Evolutionary conservation across 1,140 invertebrate genomes (phyloP), one percentile per base, ranked within the genome.

Genomic region (Drosophila kikkawai): DNA sequence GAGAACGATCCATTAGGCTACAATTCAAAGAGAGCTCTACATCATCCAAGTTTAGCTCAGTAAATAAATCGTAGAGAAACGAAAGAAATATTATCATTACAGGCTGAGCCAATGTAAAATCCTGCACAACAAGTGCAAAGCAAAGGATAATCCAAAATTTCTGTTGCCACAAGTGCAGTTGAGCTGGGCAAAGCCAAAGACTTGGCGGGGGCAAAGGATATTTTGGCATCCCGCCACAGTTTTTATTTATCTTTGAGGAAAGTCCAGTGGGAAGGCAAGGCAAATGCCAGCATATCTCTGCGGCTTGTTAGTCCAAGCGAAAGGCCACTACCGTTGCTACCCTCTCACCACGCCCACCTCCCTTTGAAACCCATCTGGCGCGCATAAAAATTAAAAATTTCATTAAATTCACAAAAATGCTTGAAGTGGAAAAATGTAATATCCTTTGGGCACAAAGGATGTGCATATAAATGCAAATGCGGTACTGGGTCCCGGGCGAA

Each of bases 371-470:
- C 58, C 66, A 44, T 64, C 71, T 45, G 75, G 44, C 51, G 79
- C 78, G 81, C 81, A 88, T 84, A 90, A 88, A 88, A 88, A 88
- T 88, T 88, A 88, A 88, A 90, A 88, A 85, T 88, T 88, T 88
- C 85, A 88, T 88, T 88, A 88, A 88, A 88, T 90, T 84, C 85
- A 82, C 85, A 88, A 88, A 90, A 88, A 81, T 90, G 85, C 85
- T 88, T 88, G 78, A 88, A 88, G 85, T 88, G 85, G 85, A 88
- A 88, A 88, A 88, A 88, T 88, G 85, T 90, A 88, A 88, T 88
- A 88, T 88, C 85, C 85, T 88, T 90, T 88, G 85, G 85, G 85
- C 85, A 90, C 85, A 90, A 88, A 88, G 85, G 85, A 88, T 88
- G 71, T 84, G 85, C 84, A 90, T 88, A 90, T 90, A 90, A 88